phyloP scores from a whole-genome alignment of 53 echinoderm and acorn worm species.

The Henricia sp. region DNA sequence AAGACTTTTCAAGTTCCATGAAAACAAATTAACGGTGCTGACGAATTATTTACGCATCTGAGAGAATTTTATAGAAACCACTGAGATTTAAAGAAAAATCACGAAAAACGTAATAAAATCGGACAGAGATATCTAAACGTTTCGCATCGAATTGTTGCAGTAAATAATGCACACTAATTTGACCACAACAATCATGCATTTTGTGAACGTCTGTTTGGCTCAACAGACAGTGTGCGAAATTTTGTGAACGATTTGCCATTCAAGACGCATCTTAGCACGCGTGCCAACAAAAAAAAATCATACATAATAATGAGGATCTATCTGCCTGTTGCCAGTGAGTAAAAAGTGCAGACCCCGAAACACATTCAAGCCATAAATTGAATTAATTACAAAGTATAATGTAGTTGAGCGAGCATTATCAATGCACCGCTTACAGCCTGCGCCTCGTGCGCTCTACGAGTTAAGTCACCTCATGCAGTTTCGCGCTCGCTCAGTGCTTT shows the following conservation, averaged over 20 bases:
- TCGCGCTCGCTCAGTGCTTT: background rate
- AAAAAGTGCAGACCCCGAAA: background rate
- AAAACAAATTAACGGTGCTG: no score
- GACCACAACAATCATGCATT: no score
- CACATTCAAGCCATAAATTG: constrained; percentile 13
- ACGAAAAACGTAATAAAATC: no score
- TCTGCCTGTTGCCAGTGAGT: constrained; percentile 22
- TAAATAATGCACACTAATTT: no score
- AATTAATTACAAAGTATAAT: constrained; percentile 58
- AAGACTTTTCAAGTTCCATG: no score
- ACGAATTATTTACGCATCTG: no score
- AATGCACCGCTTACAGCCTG: constrained; percentile 37
- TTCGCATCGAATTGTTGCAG: no score
- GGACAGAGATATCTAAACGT: no score
- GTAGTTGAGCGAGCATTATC: constrained; percentile 30
- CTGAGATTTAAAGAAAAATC: no score
- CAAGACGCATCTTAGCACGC: background rate
- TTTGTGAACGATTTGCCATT: background rate
- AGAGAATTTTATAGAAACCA: no score
- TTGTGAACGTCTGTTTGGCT: no score
- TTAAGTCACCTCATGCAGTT: background rate
- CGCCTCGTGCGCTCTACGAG: background rate
- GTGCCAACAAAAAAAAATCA: background rate
- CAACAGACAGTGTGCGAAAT: no score
- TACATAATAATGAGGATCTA: constrained; percentile 20